These are phyloP conservation scores for Emydoidea blandingii DNA, from an alignment of 2,797 vertebrate genomes.

Conservation along the genomic window DNA sequence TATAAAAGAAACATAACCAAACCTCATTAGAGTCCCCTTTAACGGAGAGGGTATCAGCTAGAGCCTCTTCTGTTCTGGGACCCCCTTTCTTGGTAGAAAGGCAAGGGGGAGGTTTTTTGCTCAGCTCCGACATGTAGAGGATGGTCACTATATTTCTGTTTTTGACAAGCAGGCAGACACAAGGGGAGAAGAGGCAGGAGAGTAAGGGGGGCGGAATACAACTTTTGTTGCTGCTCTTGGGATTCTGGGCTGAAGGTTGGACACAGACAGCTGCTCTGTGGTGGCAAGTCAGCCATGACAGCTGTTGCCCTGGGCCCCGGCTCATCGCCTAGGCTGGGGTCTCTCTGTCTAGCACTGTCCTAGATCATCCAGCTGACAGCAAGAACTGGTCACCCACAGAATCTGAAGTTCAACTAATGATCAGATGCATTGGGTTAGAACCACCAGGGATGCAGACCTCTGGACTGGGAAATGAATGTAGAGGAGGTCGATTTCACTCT, in stretches of 20 bases:
- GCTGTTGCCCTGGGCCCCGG: background rate
- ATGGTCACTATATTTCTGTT: background rate
- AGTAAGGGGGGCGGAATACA: background rate
- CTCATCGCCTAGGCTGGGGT: background rate
- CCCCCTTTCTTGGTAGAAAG: background rate
- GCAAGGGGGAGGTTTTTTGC: background rate
- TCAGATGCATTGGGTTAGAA: background rate
- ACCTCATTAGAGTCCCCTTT: background rate
- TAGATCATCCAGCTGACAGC: background rate
- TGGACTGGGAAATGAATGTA: background rate
- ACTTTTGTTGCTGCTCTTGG: background rate
- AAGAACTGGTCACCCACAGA: background rate
- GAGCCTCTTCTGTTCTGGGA: background rate
- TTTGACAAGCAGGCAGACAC: background rate
- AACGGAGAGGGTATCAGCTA: background rate
- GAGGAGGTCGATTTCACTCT: background rate
- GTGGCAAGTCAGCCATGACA: background rate
- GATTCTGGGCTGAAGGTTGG: background rate
- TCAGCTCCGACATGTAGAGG: background rate
- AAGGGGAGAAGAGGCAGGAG: background rate
- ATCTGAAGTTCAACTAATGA: accelerated
- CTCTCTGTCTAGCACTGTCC: background rate
- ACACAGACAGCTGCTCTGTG: background rate
- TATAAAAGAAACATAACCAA: background rate
- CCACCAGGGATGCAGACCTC: accelerated